Evolutionary conservation across 2,888 invertebrate genomes (phyloP), one percentile per base, ranked within the genome.

Genomic region (Drosophila colorata): DNA sequence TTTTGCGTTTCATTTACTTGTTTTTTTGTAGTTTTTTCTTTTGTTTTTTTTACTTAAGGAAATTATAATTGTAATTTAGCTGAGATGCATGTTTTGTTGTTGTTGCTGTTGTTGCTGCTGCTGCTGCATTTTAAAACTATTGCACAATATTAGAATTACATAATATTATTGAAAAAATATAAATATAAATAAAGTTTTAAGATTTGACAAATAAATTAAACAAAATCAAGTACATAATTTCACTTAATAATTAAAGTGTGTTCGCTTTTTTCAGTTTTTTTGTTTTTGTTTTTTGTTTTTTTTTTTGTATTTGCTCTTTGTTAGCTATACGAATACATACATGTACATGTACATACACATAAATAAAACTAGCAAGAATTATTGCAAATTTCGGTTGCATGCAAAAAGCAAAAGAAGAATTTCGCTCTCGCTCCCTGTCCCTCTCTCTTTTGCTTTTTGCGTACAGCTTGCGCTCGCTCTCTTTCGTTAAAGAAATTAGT

Each of bases 171-270:
- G 58, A 38, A 46, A 60, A 58, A 67, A 74, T 56, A 56, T 33
- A 52, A 67, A 58, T 52, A 49, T 69, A 67, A 69, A 37, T 33
- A 60, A 63, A 57, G 38, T 38, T 53, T 53, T 67, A 68, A 74
- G 69, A 41, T 40, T 41, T 51, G 60, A 77, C 63, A 75, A 78
- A 80, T 65, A 82, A 85, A 79, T 77, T 74, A 82, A 74, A 78
- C 60, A 74, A 85, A 81, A 82, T 81, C 81, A 81, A 85, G 85
- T 82, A 81, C 85, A 81, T 81, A 47, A 84, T 79, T 78, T 75
- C 76, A 75, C 72, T 80, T 80, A 58, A 65, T 55, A 35, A 43
- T 55, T 71, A 66, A 61, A 37, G 35, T 48, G 40, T 52, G 18
- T 37, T 23, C 14, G 8, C 56, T 13, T 56, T 41, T 46, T 20